Base-by-base conservation (phyloP, 2,888 invertebrate genomes). In the Buathra laborator region DNA sequence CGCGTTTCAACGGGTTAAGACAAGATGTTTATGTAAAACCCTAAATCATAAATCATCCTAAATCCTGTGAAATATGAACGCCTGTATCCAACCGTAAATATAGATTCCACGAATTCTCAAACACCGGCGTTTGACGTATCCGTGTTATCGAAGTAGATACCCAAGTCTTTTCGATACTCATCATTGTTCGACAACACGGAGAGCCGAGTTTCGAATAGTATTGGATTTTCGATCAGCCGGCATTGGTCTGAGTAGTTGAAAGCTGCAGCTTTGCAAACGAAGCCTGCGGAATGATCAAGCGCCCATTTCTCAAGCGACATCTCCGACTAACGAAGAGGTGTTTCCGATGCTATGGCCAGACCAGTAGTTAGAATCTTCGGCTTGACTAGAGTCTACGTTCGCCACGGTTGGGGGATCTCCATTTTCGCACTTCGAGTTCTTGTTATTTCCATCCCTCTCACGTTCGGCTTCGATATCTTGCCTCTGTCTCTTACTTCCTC, bases 281-380 rank as follows among this genome's bases (percentile, higher is more conserved):
- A 78, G 75, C n/a, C 71, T 51, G 48, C 66, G 67, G 51, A 85
- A 79, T 77, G 75, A 82, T 79, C 71, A 66, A 75, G 59, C 79
- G 59, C 74, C 66, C 71, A 75, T 76, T 82, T 76, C 75, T 76
- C 59, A 62, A 79, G 79, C 79, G 66, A 68, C 72, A 78, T 81
- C 79, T 67, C 75, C 71, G 75, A 79, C 79, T 82, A 85, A 85
- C 82, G 79, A 82, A 85, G 82, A 76, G 79, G 82, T 82, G 85
- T 75, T 81, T 72, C 82, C 76, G 79, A 76, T 66, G 56, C 75
- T 59, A 70, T 56, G 66, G 32, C 16, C 79, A 37, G 84, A 70
- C 70, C 53, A 67, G 67, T 70, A 79, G 71, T 62, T 79, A 67
- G 78, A 78, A 62, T 76, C 79, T 70, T 82, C 37, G 5, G 37